These are phyloP conservation scores for Lepidotrigona ventralis DNA, from an alignment of 1,140 invertebrate genomes.

Conservation along the genomic window DNA sequence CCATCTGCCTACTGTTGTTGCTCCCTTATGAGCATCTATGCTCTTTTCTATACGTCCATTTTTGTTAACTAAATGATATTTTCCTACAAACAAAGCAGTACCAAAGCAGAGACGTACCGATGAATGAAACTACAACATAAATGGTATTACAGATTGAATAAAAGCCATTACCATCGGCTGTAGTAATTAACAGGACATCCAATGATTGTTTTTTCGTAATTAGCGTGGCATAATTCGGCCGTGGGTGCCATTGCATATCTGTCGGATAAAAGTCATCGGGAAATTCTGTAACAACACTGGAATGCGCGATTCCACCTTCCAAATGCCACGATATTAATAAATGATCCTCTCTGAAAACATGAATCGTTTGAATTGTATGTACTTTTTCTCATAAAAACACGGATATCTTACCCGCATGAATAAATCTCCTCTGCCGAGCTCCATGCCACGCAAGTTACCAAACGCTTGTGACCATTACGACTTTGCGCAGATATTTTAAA, in stretches of 20 bases:
- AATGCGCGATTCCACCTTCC: conserved; percentile 85
- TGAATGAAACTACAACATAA: not conserved
- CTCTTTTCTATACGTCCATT: conserved; percentile 95
- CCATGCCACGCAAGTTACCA: conserved; percentile 94
- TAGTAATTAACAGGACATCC: conserved; percentile 92
- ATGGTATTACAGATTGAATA: conserved; percentile 22
- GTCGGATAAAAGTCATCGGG: conserved; percentile 92
- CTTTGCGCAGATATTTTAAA: conserved; percentile 89
- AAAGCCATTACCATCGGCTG: conserved; percentile 87
- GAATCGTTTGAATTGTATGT: conserved; percentile 22
- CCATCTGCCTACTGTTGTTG: conserved; percentile 92
- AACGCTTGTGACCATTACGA: conserved; percentile 86
- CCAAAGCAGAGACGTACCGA: not conserved
- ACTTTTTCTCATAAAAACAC: not conserved
- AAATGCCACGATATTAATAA: conserved; percentile 93
- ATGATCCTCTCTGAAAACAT: conserved; percentile 92
- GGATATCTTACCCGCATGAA: conserved; percentile 86
- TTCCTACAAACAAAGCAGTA: conserved; percentile 82
- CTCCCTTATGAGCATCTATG: conserved; percentile 96
- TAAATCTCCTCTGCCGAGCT: conserved; percentile 94
- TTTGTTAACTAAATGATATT: conserved; percentile 93
- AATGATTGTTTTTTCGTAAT: conserved; percentile 85
- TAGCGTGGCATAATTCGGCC: conserved; percentile 57
- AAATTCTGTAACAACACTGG: conserved; percentile 88
- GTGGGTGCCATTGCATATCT: conserved; percentile 88